Percentiles rank a stretch among this genome's conserved stretches.
Evolutionary conservation across 2,113 vertebrate species (phyloP).

Genomic region (Stercorarius parasiticus): DNA sequence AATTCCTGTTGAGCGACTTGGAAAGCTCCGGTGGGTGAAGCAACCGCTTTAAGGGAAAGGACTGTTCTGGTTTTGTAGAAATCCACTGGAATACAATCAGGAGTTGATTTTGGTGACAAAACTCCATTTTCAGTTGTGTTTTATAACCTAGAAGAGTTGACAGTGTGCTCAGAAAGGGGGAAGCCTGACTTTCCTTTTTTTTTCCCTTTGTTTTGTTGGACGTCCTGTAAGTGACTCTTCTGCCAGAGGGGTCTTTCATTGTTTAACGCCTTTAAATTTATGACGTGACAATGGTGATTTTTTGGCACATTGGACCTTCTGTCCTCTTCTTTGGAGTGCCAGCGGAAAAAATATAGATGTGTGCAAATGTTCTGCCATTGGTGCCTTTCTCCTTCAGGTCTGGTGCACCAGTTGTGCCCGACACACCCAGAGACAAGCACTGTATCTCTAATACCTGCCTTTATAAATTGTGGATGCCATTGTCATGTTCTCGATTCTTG

Average conservation of each 20-base stretch:
- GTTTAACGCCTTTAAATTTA: slow-evolving; percentile 31
- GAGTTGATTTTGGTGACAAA: slow-evolving; percentile 40
- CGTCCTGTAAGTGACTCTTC: slow-evolving; percentile 20
- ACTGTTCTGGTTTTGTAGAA: neutral
- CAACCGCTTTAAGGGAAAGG: slow-evolving; percentile 36
- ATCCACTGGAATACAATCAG: neutral
- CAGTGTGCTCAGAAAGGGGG: neutral
- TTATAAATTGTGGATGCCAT: neutral
- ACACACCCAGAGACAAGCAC: neutral
- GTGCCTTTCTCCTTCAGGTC: neutral
- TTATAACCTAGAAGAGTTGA: slow-evolving; percentile 22
- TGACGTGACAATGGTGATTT: neutral
- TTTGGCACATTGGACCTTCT: neutral
- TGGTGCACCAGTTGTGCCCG: neutral
- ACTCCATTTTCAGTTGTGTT: slow-evolving; percentile 28
- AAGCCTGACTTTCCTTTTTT: neutral
- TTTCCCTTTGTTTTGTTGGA: neutral
- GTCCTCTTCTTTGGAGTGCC: neutral
- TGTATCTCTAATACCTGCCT: neutral
- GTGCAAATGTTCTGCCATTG: neutral
- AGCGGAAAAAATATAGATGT: slow-evolving; percentile 25
- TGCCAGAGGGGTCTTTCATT: slow-evolving; percentile 13
- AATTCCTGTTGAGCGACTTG: neutral
- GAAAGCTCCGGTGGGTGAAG: slow-evolving; percentile 45
- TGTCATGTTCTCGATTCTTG: neutral